A percentile compares a stretch with the other conserved stretches of the same genome.
phyloP scores from a whole-genome alignment of 2,797 vertebrate genomes.

The Pangasius krempfi region DNA sequence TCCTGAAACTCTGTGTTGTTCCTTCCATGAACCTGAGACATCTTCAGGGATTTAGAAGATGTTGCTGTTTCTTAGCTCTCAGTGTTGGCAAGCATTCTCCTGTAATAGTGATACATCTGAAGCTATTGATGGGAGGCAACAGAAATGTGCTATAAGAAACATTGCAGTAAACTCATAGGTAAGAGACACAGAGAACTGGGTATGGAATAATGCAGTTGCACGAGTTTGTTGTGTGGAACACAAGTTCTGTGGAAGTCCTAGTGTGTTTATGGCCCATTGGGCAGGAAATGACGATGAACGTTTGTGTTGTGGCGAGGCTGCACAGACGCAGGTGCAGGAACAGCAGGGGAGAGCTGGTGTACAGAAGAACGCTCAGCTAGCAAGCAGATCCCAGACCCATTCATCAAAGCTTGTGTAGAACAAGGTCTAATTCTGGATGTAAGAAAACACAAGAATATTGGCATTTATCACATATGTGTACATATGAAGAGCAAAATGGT shows the following conservation, averaged over 20 bases:
- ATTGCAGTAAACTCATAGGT: background rate
- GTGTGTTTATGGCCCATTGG: conserved; percentile 10
- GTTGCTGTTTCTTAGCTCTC: background rate
- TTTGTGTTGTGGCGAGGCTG: background rate
- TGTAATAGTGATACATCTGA: background rate
- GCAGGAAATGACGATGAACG: conserved; percentile 25
- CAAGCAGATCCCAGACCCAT: background rate
- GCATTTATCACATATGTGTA: background rate
- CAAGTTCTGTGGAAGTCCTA: background rate
- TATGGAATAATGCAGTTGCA: background rate
- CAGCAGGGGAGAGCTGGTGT: background rate
- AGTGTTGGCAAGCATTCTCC: background rate
- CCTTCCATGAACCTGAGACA: background rate
- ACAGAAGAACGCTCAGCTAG: conserved; percentile 20
- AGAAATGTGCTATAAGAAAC: background rate
- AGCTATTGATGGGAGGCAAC: background rate
- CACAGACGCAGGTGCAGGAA: conserved; percentile 20
- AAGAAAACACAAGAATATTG: background rate
- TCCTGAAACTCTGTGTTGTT: background rate
- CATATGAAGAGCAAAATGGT: background rate
- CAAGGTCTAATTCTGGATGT: background rate
- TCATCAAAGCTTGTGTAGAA: conserved; percentile 8
- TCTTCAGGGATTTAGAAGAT: background rate
- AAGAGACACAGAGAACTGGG: background rate
- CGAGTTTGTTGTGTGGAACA: background rate